Base-by-base conservation (phyloP, 2,113 vertebrate species). In the Spheniscus mendiculus region DNA sequence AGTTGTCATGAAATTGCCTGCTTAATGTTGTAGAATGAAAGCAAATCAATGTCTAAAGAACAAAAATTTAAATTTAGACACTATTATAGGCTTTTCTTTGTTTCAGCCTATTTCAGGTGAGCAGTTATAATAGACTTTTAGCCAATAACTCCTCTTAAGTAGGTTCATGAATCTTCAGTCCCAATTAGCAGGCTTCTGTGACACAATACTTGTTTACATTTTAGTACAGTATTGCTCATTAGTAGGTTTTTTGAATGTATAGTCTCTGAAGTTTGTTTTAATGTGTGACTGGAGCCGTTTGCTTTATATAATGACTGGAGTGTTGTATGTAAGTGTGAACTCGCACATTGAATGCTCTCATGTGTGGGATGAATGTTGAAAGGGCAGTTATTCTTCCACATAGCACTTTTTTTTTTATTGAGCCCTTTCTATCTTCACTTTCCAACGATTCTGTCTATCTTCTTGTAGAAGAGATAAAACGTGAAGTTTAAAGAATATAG, bases 91-190 rank as follows among this genome's bases (percentile, higher is more conserved):
- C 81, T 90, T 91, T 95, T 95, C 70, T 97, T 95, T 97, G 92
- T 98, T 98, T 96, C 96, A 95, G 94, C 95, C 97, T 97, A 97
- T 98, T 98, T 98, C 98, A 98, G 98, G 98, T 98, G 98, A 98
- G 98, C 98, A 98, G 97, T 98, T 98, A 98, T 53, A 96, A 55
- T 97, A 97, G 96, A 86, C 76, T 76, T 90, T 19, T 92, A 91
- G 76, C 70, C 61, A 80, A 79, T 91, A 92, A 71, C 91, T 93
- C 86, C 79, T 93, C 94, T 70, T 92, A 45, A 83, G 45, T 91
- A 59, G 71, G 65, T 94, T 96, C 90, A 76, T 89, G 97, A 93
- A 69, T 96, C 93, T 70, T 92, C 91, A 97, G 76, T 95, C 83
- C 70, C 52, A 72, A 56, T 94, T 95, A 90, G 83, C 96, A 94